These are phyloP conservation scores for Urocitellus parryii DNA, from an alignment of 2,113 vertebrate genomes.

Conservation along the genomic window DNA sequence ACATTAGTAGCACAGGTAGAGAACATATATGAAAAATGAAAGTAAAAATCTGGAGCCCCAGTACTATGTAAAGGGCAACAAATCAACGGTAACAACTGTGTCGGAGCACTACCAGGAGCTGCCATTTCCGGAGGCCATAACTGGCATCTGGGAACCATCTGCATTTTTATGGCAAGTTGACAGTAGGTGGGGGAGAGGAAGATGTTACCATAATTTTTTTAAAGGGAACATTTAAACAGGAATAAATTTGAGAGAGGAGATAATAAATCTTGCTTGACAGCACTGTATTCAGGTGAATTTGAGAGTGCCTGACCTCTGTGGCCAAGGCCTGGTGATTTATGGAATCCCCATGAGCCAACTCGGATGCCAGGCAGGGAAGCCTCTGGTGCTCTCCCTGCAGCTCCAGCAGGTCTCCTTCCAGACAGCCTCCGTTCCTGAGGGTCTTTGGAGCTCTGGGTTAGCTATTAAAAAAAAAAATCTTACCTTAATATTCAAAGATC, in stretches of 20 bases:
- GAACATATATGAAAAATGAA: neutral
- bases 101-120: neutral
- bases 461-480: neutral
- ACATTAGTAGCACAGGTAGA: neutral
- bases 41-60: neutral
- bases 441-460: neutral
- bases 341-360: neutral
- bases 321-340: neutral
- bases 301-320: neutral
- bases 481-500: neutral
- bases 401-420: neutral
- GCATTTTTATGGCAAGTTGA: neutral
- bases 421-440: neutral
- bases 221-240: neutral
- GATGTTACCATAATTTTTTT: neutral
- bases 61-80: neutral
- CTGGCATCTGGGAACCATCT: neutral
- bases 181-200: neutral
- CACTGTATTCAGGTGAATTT: neutral
- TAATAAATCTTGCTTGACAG: neutral
- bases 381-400: neutral
- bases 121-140: neutral
- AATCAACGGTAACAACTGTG: neutral
- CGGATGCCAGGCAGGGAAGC: neutral
- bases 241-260: slow-evolving; percentile 24